Evolutionary conservation across 2,113 vertebrate species (phyloP), one percentile per base, ranked within the genome.

Genomic region (Labeo rohita): DNA sequence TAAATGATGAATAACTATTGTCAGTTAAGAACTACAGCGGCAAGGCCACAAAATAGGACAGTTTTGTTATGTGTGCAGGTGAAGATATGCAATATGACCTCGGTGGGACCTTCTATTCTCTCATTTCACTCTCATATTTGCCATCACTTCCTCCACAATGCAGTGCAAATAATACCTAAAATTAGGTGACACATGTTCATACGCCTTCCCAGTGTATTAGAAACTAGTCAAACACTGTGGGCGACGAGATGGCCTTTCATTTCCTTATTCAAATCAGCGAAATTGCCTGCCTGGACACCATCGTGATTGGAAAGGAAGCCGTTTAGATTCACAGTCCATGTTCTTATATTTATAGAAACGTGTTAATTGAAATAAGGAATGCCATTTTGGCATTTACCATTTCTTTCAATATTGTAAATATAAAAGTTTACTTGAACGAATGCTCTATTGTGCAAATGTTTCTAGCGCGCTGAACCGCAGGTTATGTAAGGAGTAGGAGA

Each of bases 161-260:
- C 94, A 95, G 92, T 95, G 96, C 97, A 97, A 98, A 98, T 97
- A 97, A 96, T 96, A 95, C 94, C 94, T 84, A 95, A 97, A 97
- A 97, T 98, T 97, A 96, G 95, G 91, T 85, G 95, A 96, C 95
- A 95, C 95, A 95, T 95, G 94, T 96, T 96, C 94, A 92, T 95
- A 96, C 95, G 96, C 95, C 95, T 93, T 95, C 95, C 93, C 93
- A 94, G 94, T 96, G 93, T 95, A 95, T 96, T 96, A 96, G 94
- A 92, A 94, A 94, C 93, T 96, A 96, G 93, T 96, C 95, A 98
- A 98, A 99, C 96, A 98, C 94, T 93, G 90, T 90, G 92, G 93
- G 92, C 92, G 72, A 87, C 94, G 93, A 94, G 94, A 95, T 95
- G 94, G 92, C 92, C 94, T 95, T 96, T 95, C 92, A 96, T 97